phyloP scores from a whole-genome alignment of 2,113 vertebrate genomes.

The Rhea pennata region DNA sequence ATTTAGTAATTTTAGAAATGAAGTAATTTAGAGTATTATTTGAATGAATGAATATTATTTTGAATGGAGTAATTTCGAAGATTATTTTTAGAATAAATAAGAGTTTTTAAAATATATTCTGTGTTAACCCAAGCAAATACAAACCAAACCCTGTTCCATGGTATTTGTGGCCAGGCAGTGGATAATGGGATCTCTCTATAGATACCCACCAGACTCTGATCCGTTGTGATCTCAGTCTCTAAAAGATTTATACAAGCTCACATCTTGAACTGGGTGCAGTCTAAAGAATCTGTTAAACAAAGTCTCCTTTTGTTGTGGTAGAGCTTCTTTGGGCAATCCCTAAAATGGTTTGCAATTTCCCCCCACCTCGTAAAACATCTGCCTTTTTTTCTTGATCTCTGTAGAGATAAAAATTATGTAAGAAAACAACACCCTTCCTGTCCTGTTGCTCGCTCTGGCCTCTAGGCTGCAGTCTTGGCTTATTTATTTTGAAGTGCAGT shows the following conservation, averaged over 20 bases:
- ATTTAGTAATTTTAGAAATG: background rate
- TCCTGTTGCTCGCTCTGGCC: background rate
- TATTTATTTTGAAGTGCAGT: slow-evolving; percentile 5
- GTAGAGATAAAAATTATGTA: background rate
- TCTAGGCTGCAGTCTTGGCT: slow-evolving; percentile 32
- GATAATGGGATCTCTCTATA: background rate
- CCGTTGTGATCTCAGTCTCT: background rate
- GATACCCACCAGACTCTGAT: background rate
- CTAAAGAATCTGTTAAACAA: too few species aligned
- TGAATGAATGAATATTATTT: background rate
- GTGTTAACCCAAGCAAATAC: background rate
- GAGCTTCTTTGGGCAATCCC: background rate
- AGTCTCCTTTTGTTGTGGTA: too few species aligned
- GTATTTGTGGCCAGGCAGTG: background rate
- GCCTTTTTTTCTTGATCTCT: background rate
- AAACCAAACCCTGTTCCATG: background rate
- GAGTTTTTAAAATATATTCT: background rate
- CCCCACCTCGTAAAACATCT: background rate
- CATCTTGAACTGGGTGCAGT: background rate
- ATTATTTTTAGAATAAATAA: background rate
- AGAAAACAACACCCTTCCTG: background rate
- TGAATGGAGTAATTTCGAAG: background rate
- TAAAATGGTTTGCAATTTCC: background rate
- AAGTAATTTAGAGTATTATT: background rate
- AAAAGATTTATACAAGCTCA: background rate